These are phyloP conservation scores for Coelopa pilipes DNA, from an alignment of 2,888 invertebrate species.

Conservation along the genomic window DNA sequence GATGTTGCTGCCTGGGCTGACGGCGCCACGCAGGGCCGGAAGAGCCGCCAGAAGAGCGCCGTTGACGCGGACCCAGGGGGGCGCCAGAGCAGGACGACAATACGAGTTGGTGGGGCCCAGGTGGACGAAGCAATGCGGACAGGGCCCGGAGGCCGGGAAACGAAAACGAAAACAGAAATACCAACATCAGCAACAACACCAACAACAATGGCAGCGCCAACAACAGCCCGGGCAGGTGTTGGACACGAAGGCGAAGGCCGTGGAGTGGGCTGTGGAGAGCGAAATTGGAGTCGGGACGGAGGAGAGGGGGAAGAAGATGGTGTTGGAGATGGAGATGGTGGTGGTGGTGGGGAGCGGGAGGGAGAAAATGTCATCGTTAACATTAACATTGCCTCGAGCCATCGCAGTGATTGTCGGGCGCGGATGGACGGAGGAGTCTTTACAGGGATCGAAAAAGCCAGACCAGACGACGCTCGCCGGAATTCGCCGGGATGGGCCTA, in stretches of 20 bases:
- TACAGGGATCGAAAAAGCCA: conserved; percentile 46
- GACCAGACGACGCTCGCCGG: background rate
- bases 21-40: background rate
- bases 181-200: conserved; percentile 7
- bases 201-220: conserved; percentile 13
- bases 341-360: background rate
- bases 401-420: conserved; percentile 30
- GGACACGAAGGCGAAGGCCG: background rate
- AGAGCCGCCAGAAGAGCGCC: background rate
- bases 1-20: conserved; percentile 16
- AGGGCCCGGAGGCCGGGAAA: background rate
- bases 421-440: conserved; percentile 27
- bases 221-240: background rate
- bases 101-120: conserved; percentile 3
- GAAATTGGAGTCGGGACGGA: background rate
- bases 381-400: conserved; percentile 31
- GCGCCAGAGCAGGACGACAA: background rate
- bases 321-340: background rate
- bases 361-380: conserved; percentile 46
- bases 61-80: background rate
- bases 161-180: background rate
- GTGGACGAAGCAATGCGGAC: background rate
- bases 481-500: too few relatives aligned
- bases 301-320: background rate
- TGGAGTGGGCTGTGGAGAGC: background rate